A percentile compares a stretch with the other conserved stretches of the same genome.
Evolutionary conservation across 30 jellyfish, hydroid and myxozoan genomes (phyloP).

Genomic region (Morbakka virulenta): DNA sequence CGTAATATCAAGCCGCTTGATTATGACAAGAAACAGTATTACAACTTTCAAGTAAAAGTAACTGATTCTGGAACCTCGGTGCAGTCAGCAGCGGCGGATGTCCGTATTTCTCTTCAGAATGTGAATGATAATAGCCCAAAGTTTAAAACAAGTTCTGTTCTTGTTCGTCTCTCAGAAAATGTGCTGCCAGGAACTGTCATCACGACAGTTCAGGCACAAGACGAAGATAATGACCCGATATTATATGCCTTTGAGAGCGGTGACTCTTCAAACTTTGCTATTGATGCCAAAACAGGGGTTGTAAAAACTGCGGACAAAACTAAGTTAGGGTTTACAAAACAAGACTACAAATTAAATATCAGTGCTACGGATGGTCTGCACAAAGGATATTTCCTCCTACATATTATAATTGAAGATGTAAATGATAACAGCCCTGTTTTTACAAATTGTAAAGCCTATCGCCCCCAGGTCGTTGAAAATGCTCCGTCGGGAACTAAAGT

Average conservation of each 20-base stretch:
- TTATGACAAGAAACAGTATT: slow-evolving; percentile 59
- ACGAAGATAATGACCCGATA: slow-evolving; percentile 52
- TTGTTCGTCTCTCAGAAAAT: slow-evolving; percentile 49
- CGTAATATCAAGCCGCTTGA: slow-evolving; percentile 76
- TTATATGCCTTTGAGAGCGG: slow-evolving; percentile 46
- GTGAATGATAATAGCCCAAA: slow-evolving; percentile 88
- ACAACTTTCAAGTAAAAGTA: slow-evolving; percentile 78
- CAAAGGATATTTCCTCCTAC: slow-evolving; percentile 50
- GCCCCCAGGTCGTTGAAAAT: slow-evolving; percentile 38
- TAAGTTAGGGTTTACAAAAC: background rate
- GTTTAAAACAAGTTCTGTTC: slow-evolving; percentile 49
- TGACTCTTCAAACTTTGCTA: slow-evolving; percentile 12
- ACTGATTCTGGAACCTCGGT: slow-evolving; percentile 67
- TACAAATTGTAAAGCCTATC: slow-evolving; percentile 30
- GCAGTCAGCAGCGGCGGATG: slow-evolving; percentile 77
- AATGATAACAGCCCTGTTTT: slow-evolving; percentile 57
- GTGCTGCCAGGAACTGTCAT: slow-evolving; percentile 33
- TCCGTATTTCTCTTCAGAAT: slow-evolving; percentile 49
- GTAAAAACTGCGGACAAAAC: slow-evolving; percentile 13
- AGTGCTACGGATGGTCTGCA: slow-evolving; percentile 63
- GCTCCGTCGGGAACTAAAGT: slow-evolving; percentile 54
- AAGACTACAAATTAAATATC: slow-evolving; percentile 23
- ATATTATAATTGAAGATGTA: slow-evolving; percentile 46
- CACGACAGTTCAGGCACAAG: slow-evolving; percentile 56
- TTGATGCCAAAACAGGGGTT: slow-evolving; percentile 49